Evolutionary conservation across 2,888 invertebrate species (phyloP), one percentile per base, ranked within the genome.

Genomic region (Lypha dubia): DNA sequence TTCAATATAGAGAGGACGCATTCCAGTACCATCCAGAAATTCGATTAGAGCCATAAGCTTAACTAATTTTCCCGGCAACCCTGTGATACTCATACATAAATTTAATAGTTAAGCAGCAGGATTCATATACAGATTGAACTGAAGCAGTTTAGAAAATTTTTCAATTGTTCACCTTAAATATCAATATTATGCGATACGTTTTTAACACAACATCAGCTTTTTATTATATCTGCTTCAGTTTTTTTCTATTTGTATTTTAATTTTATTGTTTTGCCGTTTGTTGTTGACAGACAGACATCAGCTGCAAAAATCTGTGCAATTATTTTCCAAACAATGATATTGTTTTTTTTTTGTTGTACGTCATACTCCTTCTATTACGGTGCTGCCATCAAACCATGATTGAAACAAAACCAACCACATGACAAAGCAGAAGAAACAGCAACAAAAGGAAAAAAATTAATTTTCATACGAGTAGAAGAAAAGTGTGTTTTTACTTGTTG

Each of bases 301-400:
- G 90, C 90, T 90, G 90, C 85, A 88, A 88, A 84, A 88, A 88
- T 89, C 88, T 88, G 88, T 89, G 90, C 90, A 90, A 90, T 90
- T 90, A 90, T 90, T 90, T 90, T 88, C 90, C 90, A 73, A 90
- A 90, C 90, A 90, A 90, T 90, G 90, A 89, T 90, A 90, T 90
- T 90, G 89, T 89, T 75, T 76, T 74, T 76, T 38, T 38, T 32
- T 32, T 32, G 32, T 32, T 32, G n/a, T 63, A 24, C 32, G 41
- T 65, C 68, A 56, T 56, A 75, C 81, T 68, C 56, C 28, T 32
- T 20, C 46, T 44, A 46, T 2, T 9, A 63, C 73, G 56, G n/a
- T 32, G n/a, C 56, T 17, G 44, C 28, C 62, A 70, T 74, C 68
- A 77, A 71, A 73, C 79, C 79, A 79, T 73, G 51, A 71, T 58